phyloP scores from a whole-genome alignment of 2,888 invertebrate genomes.

The Crepidodera aurea region DNA sequence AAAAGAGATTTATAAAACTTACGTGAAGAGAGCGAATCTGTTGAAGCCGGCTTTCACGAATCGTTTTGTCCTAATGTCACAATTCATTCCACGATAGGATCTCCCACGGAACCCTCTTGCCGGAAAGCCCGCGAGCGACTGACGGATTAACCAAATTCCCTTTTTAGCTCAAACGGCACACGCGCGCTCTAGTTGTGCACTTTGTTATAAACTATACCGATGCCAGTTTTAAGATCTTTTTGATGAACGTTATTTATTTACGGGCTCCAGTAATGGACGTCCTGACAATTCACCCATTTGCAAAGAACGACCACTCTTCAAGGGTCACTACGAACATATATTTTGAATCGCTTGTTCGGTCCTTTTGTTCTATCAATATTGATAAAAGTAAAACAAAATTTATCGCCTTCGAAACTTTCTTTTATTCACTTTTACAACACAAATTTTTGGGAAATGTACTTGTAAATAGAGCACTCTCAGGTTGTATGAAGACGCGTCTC shows the following conservation, averaged over 20 bases:
- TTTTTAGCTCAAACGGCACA: background rate
- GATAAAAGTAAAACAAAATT: too few species aligned
- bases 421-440: too few species aligned
- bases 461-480: too few species aligned
- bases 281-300: background rate
- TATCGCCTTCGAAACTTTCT: too few species aligned
- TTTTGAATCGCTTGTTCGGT: too few species aligned
- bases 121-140: constrained; percentile 1
- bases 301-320: too few species aligned
- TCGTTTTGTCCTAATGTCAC: background rate
- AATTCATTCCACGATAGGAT: background rate
- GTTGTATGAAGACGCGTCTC: too few species aligned
- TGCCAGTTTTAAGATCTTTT: background rate
- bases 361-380: too few species aligned
- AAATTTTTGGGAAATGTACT: too few species aligned
- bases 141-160: background rate
- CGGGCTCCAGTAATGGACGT: background rate
- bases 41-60: background rate
- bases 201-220: background rate
- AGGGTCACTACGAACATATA: too few species aligned
- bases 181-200: background rate
- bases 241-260: background rate
- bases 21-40: background rate
- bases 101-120: background rate
- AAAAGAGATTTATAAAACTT: background rate